Evolutionary conservation across 2,113 vertebrate species (phyloP), one percentile per base, ranked within the genome.

Genomic region (Cyanistes caeruleus): DNA sequence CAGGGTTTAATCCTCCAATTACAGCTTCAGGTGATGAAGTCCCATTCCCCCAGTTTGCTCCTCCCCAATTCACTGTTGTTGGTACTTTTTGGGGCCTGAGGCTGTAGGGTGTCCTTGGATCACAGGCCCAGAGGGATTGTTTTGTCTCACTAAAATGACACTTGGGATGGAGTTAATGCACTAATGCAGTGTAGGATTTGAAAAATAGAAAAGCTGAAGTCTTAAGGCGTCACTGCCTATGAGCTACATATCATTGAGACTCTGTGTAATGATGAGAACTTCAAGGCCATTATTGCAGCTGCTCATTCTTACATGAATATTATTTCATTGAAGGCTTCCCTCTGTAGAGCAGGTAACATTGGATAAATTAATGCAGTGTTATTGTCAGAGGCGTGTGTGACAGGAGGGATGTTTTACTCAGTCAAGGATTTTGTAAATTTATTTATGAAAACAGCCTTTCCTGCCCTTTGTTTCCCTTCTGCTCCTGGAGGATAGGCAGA

Each of bases 381-480:
- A 15, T 1, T 68, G 21, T 62, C 31, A 53, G 35, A 77, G 80
- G n/a, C 27, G 30, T 28, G 12, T 43, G 31, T 46, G 46, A 23
- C 0, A 2, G 51, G 3, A 79, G 33, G 22, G 3, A 0, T 11
- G 48, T 74, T 90, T 44, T 9, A 9, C 9, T 55, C 9, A 0
- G 24, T 58, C 11, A 18, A 49, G 16, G 22, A 33, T 69, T 91
- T 48, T 60, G 18, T 58, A 74, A 74, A 25, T 80, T 5, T 22
- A 2, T 62, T 53, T 84, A 22, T 13, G 63, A 70, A 80, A 82
- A 20, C 48, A 75, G 25, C 10, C 4, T 67, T 23, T 78, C 24
- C n/a, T 11, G 16, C 9, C 13, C 46, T 68, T 49, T 58, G 28
- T 86, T 91, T 7, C 27, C 9, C 64, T 86, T 58, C 33, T 87